Percentiles rank a stretch among this genome's conserved stretches.
These are phyloP conservation scores for Sebastes itinus DNA, from an alignment of 2,797 vertebrate species.

Conservation along the genomic window DNA sequence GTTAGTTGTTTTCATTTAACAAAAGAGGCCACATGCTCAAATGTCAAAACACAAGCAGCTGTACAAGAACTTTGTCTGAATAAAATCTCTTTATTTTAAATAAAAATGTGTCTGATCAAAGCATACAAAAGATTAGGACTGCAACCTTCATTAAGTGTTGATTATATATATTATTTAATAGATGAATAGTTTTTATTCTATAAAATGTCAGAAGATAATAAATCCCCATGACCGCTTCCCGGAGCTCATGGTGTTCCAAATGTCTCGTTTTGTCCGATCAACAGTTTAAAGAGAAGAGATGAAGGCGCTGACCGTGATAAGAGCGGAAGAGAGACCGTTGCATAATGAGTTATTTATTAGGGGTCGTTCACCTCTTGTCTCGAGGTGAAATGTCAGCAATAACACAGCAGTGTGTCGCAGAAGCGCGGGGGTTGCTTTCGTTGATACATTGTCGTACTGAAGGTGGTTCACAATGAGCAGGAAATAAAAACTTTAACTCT, in stretches of 20 bases:
- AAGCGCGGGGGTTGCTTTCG: background rate
- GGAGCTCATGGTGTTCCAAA: background rate
- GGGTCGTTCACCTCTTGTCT: constrained; percentile 59
- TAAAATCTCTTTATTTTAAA: background rate
- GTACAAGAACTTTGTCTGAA: background rate
- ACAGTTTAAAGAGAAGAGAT: background rate
- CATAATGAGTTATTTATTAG: constrained; percentile 64
- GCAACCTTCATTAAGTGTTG: background rate
- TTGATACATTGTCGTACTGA: background rate
- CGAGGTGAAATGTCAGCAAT: constrained; percentile 43
- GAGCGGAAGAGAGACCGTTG: constrained; percentile 27
- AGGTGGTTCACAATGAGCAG: background rate
- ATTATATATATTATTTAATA: background rate
- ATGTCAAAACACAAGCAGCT: background rate
- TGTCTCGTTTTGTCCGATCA: background rate
- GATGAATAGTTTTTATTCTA: background rate
- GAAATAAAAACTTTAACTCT: constrained; percentile 13
- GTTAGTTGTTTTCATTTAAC: background rate
- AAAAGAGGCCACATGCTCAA: background rate
- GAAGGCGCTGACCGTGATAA: background rate
- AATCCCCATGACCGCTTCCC: background rate
- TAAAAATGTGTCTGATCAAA: background rate
- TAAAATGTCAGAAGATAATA: background rate
- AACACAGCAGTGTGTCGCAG: constrained; percentile 16
- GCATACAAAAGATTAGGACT: background rate